Base-by-base conservation (phyloP, 2,797 vertebrate genomes). In the Sebastes melanostomus region DNA sequence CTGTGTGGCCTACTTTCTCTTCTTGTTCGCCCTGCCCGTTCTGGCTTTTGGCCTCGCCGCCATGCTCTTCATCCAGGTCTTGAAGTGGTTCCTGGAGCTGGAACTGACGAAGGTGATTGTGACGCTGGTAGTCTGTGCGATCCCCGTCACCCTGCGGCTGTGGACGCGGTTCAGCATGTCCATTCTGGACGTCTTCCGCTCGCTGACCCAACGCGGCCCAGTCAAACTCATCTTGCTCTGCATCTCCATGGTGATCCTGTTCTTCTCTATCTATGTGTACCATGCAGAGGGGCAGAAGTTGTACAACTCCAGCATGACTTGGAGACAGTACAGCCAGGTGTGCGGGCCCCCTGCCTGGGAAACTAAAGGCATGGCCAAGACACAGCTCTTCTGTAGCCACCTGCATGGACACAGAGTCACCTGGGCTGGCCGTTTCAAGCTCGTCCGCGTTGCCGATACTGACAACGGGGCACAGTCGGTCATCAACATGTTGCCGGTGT, bases 181-280 rank as follows among this genome's bases (percentile, higher is more conserved):
- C 0, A 86, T 96, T 27, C 85, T 97, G 25, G 96, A 90, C 3
- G 85, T 97, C 77, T 92, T 97, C 50, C 93, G 88, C 56, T 97
- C 97, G 0, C 75, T 99, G 77, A 97, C 96, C 0, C 95, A 95
- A 4, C 97, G 97, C 22, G 98, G 98, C 0, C 92, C 97, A 0
- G 98, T 99, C 81, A 99, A 99, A 81, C 95, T 99, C 75, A 98
- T 99, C 88, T 94, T 99, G 63, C 95, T 98, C 67, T 97, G 97
- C 91, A 94, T 99, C 72, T 96, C 97, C 2, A 96, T 96, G 20
- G 96, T 98, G 2, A 91, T 98, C 70, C 81, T 99, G 20, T 95
- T 99, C 74, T 99, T 97, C 87, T 97, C 97, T 30, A 88, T 97
- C 89, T 99, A 99, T 3, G 96, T 99, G 77, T 98, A 98, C 90